Evolutionary conservation across 2,888 invertebrate genomes (phyloP).

Genomic region (Diadegma fenestrale): DNA sequence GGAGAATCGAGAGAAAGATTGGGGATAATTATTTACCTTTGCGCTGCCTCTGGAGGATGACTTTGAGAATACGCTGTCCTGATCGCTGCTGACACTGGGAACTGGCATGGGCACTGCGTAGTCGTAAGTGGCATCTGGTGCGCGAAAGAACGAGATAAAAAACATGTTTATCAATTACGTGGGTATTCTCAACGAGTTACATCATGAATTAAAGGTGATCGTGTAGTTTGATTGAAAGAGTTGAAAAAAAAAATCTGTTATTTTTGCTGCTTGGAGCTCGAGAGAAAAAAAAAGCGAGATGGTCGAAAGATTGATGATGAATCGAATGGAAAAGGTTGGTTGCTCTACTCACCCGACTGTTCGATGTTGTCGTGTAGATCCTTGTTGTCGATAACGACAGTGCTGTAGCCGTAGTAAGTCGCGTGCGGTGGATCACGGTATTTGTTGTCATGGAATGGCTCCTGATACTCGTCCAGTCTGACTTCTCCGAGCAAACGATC

Average conservation of each 20-base stretch:
- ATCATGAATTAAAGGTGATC: not conserved
- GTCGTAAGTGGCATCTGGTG: slow-evolving; percentile 83
- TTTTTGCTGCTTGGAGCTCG: not conserved
- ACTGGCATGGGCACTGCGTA: slow-evolving; percentile 84
- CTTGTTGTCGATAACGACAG: slow-evolving; percentile 84
- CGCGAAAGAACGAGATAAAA: slow-evolving; percentile 60
- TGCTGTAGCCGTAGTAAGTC: slow-evolving; percentile 84
- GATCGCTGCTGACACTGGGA: slow-evolving; percentile 83
- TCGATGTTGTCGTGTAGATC: slow-evolving; percentile 84
- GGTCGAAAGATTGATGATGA: slow-evolving; percentile 49
- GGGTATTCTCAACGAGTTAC: not conserved
- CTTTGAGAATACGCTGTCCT: slow-evolving; percentile 84
- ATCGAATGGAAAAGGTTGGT: slow-evolving; percentile 36
- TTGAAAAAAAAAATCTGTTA: not conserved
- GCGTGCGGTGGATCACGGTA: slow-evolving; percentile 83
- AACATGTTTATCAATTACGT: slow-evolving; percentile 53
- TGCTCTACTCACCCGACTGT: slow-evolving; percentile 80
- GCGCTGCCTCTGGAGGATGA: slow-evolving; percentile 84
- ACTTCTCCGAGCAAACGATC: slow-evolving; percentile 83
- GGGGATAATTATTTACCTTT: slow-evolving; percentile 80
- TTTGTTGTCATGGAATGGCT: slow-evolving; percentile 84
- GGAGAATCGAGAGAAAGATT: not conserved
- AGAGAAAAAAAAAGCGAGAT: not conserved
- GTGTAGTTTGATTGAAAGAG: not conserved
- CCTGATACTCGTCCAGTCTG: slow-evolving; percentile 84